These are phyloP conservation scores for Drosophila azteca DNA, from an alignment of 1,140 invertebrate genomes.

Conservation along the genomic window DNA sequence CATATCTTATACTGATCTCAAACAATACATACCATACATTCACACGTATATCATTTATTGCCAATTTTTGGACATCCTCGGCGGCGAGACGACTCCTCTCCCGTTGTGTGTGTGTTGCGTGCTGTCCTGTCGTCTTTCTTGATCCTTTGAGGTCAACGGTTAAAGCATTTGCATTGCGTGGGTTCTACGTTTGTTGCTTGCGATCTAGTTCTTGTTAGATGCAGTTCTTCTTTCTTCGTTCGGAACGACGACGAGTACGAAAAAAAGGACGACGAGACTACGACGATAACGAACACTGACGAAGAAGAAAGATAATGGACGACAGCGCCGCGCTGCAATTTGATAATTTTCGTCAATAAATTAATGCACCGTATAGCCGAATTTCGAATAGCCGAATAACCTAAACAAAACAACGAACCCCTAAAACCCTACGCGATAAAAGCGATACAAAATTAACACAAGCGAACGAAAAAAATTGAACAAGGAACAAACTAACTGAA, in stretches of 20 bases:
- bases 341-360: neutral
- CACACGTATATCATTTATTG: constrained; percentile 32
- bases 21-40: neutral
- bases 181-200: constrained; percentile 6
- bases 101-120: constrained; percentile 24
- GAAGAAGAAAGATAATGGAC: constrained; percentile 35
- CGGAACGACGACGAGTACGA: constrained; percentile 39
- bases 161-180: constrained; percentile 43
- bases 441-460: neutral
- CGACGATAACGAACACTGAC: constrained; percentile 39
- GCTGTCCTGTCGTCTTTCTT: constrained; percentile 14
- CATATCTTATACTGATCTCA: too few relatives aligned
- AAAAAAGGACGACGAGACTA: constrained; percentile 60
- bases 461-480: too few relatives aligned
- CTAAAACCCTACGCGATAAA: neutral
- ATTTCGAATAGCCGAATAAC: neutral
- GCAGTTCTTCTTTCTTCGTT: constrained; percentile 12
- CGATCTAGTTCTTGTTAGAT: constrained; percentile 32
- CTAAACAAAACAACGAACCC: too few relatives aligned
- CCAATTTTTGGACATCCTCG: constrained; percentile 54
- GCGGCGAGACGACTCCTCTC: constrained; percentile 29
- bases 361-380: neutral
- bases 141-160: constrained; percentile 36
- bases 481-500: too few relatives aligned
- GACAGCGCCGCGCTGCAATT: constrained; percentile 33